Base-by-base conservation (phyloP, 1,140 invertebrate species). In the Lordiphosa clarofinis region DNA sequence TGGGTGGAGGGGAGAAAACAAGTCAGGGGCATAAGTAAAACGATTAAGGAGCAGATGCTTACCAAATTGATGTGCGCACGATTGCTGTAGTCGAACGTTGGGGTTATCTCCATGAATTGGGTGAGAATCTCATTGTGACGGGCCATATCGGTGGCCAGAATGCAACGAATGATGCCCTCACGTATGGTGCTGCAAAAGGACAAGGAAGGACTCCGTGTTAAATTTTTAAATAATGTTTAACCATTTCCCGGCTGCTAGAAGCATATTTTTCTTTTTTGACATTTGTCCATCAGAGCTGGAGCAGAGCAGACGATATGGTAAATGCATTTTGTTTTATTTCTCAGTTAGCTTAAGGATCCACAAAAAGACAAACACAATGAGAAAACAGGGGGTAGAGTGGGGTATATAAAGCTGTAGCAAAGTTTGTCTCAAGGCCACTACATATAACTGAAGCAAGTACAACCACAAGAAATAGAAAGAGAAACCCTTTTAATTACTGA, bases 141-240 rank as follows among this genome's bases (percentile, higher is more conserved):
- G 1, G 95, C 94, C 95, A 96, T 96, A 88, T 96, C 95, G 10
- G 95, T 96, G 4, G 95, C 94, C 38, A 96, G 89, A 56, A 96
- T 96, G 89, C 95, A 96, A 10, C 95, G 91, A 56, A 96, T 96
- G 70, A 96, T 96, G 9, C 95, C 95, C 86, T 96, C 94, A 39
- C 95, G 91, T 12, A 94, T 91, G 49, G 90, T 90, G 44, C 91
- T 89, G 66, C 68, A 87, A 71, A 4, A 13, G 9, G 6, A 8
- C 9, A n/a, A 9, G 4, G 9, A 24, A 24, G 3, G 3, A 1
- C 3, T 15, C 3, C 3, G 3, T 3, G 1, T 15, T 15, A 15
- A 15, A 15, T 15, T 15, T 1, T 15, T 15, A 1, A 15, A 1
- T 3, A 1, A 15, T 15, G 1, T 15, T 3, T 3, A 1, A 1